phyloP scores from a whole-genome alignment of 2,113 vertebrate genomes.

The Girardinichthys multiradiatus region DNA sequence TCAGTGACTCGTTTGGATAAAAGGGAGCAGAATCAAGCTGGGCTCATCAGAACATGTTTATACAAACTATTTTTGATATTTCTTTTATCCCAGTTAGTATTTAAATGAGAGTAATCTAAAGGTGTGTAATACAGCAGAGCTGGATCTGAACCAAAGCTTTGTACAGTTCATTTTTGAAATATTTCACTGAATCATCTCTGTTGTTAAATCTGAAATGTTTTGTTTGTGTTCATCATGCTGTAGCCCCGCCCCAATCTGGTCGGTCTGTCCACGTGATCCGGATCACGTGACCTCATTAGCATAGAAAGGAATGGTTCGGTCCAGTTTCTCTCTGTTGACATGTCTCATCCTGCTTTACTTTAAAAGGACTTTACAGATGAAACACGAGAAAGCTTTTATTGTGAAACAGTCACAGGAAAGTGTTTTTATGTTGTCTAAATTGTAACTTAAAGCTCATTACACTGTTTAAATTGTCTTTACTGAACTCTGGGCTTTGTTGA shows the following conservation, averaged over 20 bases:
- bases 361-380: background rate
- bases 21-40: no score
- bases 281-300: background rate
- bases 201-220: constrained; percentile 6
- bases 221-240: constrained; percentile 19
- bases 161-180: constrained; percentile 43
- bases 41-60: background rate
- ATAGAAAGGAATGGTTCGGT: background rate
- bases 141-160: constrained; percentile 71
- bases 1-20: no score
- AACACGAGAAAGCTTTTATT: constrained; percentile 1
- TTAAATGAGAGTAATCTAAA: constrained; percentile 75
- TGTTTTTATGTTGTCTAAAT: background rate
- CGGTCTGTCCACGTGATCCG: constrained; percentile 1
- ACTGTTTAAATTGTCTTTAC: background rate
- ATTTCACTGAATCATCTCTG: no score
- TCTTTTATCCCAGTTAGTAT: no score
- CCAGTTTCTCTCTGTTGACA: background rate
- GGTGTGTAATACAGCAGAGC: constrained; percentile 66
- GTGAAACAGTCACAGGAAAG: background rate
- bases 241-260: background rate
- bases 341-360: background rate
- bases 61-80: constrained; percentile 51
- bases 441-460: background rate
- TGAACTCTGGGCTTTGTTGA: background rate